Base-by-base conservation (phyloP, 92 coral and sea anemone species). In the Montipora capitata region DNA sequence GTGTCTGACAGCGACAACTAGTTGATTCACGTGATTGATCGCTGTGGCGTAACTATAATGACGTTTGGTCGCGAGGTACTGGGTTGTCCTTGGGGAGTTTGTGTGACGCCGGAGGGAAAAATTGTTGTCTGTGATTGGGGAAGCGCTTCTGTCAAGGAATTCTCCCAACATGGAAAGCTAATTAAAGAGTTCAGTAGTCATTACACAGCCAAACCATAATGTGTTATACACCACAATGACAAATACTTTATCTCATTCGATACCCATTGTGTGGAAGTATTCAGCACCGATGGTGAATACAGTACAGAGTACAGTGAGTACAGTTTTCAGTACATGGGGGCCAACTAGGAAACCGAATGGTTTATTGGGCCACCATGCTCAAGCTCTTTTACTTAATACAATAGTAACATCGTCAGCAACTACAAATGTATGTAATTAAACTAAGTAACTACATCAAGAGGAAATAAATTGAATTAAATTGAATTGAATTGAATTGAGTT, bases 1-100 rank as follows among this genome's bases (percentile, higher is more conserved):
- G 95, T 93, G 43, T 74, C 98, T 4, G 96, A 95, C 87, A 84
- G 96, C 64, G 98, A 95, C 57, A 93, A 76, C 18, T 96, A 91
- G 18, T 70, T 77, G 45, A 80, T 95, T 9, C 84, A 91, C 12
- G 84, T 93, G 56, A 93, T 90, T 45, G 88, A 90, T 54, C 91
- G 92, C 35, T 68, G 68, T 7, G 98, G 96, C 7, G 77, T 87
- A 44, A 91, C 93, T 68, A 82, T 79, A 49, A 87, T 78, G 52
- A 85, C 93, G n/a, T 71, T 95, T 71, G 98, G 98, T 41, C 62
- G 87, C 52, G 89, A 82, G 41, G 63, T 87, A 10, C 96, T 95
- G 5, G 92, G 91, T 42, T 89, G 89, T 67, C 98, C 98, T 17
- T 88, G 91, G 88, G 96, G 98, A 2, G 74, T 95, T 62, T 90